These are phyloP conservation scores for Parascotia fuliginaria DNA, from an alignment of 2,888 invertebrate species.

Conservation along the genomic window DNA sequence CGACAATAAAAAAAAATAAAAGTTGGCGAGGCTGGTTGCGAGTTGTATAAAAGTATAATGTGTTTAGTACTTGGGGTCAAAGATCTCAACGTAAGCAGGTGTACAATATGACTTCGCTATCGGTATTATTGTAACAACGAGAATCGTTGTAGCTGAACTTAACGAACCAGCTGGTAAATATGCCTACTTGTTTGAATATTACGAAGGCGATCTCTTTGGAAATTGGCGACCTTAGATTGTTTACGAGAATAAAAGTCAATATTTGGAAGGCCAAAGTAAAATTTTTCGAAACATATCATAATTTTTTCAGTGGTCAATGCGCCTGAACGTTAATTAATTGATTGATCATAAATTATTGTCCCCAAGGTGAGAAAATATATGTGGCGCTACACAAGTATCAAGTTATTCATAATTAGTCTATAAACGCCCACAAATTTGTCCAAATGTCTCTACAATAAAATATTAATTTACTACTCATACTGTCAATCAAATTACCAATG, in stretches of 20 bases:
- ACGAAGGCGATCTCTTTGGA: not conserved
- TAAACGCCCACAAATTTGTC: not conserved
- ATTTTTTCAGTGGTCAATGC: no score
- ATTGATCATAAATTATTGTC: no score
- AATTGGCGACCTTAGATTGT: no score
- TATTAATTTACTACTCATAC: conserved; percentile 1
- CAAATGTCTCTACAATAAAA: not conserved
- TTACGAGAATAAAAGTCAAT: no score
- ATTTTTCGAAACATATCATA: no score
- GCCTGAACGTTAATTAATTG: no score
- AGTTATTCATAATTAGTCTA: not conserved
- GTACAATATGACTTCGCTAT: conserved; percentile 29
- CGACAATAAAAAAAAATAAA: no score
- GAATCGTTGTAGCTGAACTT: conserved; percentile 27
- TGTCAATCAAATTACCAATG: conserved; percentile 13
- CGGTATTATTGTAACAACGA: conserved; percentile 38
- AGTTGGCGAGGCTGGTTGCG: no score
- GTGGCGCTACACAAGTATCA: no score
- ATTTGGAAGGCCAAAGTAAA: no score
- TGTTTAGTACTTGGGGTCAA: conserved; percentile 15
- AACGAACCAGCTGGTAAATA: conserved; percentile 8
- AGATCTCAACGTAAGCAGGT: conserved; percentile 33
- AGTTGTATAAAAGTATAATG: not conserved
- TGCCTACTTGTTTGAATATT: not conserved
- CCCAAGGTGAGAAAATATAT: no score